Base-by-base conservation (phyloP, 2,888 invertebrate species). In the Coelinius sp. region DNA sequence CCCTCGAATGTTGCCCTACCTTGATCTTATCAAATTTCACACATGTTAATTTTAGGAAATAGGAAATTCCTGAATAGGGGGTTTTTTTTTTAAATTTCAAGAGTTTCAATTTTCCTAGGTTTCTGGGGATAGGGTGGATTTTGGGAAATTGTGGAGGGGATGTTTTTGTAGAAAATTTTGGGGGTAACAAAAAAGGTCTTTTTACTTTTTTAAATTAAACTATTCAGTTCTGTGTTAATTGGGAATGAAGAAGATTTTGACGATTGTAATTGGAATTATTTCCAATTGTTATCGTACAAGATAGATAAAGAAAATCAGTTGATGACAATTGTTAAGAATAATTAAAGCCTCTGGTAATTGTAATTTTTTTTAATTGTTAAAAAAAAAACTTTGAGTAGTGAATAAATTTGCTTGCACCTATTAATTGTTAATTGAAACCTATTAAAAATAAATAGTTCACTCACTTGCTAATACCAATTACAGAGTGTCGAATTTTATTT, bases 1-100 rank as follows among this genome's bases (percentile, higher is more conserved):
- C 83, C 82, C 81, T 75, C 73, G 74, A 76, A 73, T 73, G 77
- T 76, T 74, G 77, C 76, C 76, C 70, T 78, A 78, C 78, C 20
- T 12, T 59, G 31, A 35, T 31, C 59, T 59, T 59, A 59, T 59
- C 38, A 22, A 38, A 38, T 22, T 63, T 63, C 25, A 56, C 31
- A 56, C 56, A 56, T 56, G 14, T 56, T 49, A 49, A 49, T 49
- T 49, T 14, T 20, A 17, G 46, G 20, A 5, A 41, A 41, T 41
- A 10, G 46, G 20, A 20, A 49, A 49, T 49, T 49, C 46, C 20
- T 6, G 20, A 17, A 49, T 1, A n/a, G 2, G 8, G 10, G 2
- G n/a, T 41, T 41, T 41, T 41, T 41, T 2, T n/a, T 3, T 41
- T 41, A 1, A 41, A 5, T 7, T 5, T 10, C 1, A 10, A 5